These are phyloP conservation scores for Pitta sordida DNA, from an alignment of 2,113 vertebrate genomes.

Conservation along the genomic window DNA sequence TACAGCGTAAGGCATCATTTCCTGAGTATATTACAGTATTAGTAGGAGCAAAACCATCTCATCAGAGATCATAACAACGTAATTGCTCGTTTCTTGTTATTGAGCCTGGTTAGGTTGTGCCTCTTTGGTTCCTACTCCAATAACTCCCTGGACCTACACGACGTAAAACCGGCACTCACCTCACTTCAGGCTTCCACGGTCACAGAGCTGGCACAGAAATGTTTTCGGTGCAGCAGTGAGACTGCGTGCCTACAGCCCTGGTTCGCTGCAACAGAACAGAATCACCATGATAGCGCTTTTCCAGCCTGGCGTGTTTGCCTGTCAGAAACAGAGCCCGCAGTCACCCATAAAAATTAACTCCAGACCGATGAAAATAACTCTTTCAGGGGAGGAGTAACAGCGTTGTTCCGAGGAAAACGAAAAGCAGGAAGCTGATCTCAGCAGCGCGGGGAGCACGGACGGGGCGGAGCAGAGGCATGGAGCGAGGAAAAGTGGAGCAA, in stretches of 20 bases:
- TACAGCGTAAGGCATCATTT: not conserved
- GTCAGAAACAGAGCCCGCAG: not conserved
- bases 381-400: conserved; percentile 55
- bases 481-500: conserved; percentile 48
- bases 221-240: conserved; percentile 43
- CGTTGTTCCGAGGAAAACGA: conserved; percentile 23
- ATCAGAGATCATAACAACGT: not conserved
- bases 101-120: not conserved
- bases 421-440: conserved; percentile 78
- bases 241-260: conserved; percentile 47
- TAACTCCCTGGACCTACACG: not conserved
- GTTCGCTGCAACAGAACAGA: conserved; percentile 28
- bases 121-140: not conserved
- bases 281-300: conserved; percentile 16
- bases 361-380: conserved; percentile 55
- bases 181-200: conserved; percentile 11
- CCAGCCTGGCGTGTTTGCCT: not conserved
- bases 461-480: conserved; percentile 66
- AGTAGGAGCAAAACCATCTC: not conserved
- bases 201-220: conserved; percentile 46
- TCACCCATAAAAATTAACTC: conserved; percentile 11
- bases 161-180: conserved; percentile 31
- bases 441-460: conserved; percentile 61
- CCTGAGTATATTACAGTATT: not conserved
- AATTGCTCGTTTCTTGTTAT: not conserved